Evolutionary conservation across 2,797 vertebrate genomes (phyloP).

Genomic region (Cirrhinus molitorella): DNA sequence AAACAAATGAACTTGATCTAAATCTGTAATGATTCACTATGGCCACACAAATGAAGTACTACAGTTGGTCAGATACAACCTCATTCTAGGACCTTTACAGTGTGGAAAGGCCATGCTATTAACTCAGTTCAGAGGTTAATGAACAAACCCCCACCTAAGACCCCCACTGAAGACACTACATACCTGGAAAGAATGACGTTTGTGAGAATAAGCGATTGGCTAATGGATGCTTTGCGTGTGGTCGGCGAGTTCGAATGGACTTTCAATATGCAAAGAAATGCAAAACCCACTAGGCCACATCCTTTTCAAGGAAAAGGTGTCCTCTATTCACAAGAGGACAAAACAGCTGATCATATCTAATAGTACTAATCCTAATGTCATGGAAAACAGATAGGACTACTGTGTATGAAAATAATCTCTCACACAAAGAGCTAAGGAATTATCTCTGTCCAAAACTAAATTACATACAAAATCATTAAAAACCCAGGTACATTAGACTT

Average conservation of each 20-base stretch:
- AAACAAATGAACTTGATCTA: conserved; percentile 11
- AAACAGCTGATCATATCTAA: conserved; percentile 6
- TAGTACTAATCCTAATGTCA: neutral
- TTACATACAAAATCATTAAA: neutral
- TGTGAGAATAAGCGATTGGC: conserved; percentile 4
- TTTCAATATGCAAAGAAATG: conserved; percentile 50
- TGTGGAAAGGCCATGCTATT: neutral
- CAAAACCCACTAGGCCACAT: conserved; percentile 32
- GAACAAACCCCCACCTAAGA: neutral
- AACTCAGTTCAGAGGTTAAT: neutral
- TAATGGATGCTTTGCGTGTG: conserved; percentile 19
- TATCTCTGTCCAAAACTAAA: neutral
- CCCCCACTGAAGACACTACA: conserved; percentile 2
- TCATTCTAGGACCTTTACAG: neutral
- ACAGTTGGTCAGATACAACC: neutral
- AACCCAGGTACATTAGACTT: neutral
- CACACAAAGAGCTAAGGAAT: neutral
- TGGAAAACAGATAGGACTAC: neutral
- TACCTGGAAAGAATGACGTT: conserved; percentile 22
- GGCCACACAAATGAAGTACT: neutral
- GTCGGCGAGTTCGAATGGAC: neutral
- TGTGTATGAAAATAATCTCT: neutral
- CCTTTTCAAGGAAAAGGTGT: neutral
- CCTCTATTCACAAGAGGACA: conserved; percentile 6
- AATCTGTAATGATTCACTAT: conserved; percentile 16